phyloP scores from a whole-genome alignment of 2,888 invertebrate species.

The Drosophila paucipuncta region DNA sequence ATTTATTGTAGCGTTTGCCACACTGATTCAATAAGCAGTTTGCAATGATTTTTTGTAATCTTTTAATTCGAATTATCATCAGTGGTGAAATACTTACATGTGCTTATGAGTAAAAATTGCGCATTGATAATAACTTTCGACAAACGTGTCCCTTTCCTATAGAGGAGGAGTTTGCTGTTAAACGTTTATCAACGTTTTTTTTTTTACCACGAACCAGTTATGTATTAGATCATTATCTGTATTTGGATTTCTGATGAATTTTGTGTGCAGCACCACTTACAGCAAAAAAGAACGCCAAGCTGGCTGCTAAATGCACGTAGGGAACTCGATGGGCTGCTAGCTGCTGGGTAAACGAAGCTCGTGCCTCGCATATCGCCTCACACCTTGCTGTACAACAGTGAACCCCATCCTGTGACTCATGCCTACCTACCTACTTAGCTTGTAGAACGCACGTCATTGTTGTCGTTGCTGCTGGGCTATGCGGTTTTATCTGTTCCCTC shows the following conservation, averaged over 20 bases:
- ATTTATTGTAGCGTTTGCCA: background rate
- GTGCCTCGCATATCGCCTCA: constrained; percentile 18
- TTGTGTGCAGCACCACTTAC: constrained; percentile 62
- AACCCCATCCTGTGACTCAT: constrained; percentile 58
- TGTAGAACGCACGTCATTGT: background rate
- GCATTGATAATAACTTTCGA: constrained; percentile 13
- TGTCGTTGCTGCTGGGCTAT: constrained; percentile 10
- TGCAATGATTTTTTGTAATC: background rate
- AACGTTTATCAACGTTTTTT: constrained; percentile 49
- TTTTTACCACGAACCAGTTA: constrained; percentile 72
- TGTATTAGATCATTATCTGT: constrained; percentile 81
- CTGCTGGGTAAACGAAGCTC: constrained; percentile 7
- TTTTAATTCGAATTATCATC: constrained; percentile 1
- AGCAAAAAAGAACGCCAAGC: constrained; percentile 40
- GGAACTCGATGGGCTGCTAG: background rate
- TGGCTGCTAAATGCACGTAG: constrained; percentile 50
- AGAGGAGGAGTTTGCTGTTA: constrained; percentile 32
- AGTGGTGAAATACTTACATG: constrained; percentile 16
- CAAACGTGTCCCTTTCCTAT: constrained; percentile 9
- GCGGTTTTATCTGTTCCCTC: constrained; percentile 44
- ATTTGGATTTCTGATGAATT: constrained; percentile 81
- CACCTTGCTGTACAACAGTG: constrained; percentile 18
- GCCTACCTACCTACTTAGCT: constrained; percentile 22
- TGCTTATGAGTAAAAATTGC: constrained; percentile 11
- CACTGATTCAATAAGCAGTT: background rate